These are phyloP conservation scores for Noturus placidus DNA, from an alignment of 2,113 vertebrate genomes.

Conservation along the genomic window DNA sequence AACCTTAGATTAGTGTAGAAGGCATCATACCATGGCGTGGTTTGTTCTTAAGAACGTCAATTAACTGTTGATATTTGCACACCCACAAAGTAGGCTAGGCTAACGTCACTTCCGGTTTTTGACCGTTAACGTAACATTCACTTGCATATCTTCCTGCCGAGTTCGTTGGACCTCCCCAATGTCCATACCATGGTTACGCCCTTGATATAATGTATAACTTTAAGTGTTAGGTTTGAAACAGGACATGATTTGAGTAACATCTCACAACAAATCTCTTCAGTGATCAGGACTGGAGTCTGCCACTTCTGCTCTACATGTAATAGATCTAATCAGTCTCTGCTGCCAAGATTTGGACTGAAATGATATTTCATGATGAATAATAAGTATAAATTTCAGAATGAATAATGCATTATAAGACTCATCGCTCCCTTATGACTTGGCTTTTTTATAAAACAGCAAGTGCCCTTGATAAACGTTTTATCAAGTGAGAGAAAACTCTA, in stretches of 20 bases:
- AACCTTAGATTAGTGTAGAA: too few species aligned
- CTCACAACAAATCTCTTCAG: background rate
- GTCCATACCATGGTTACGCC: too few species aligned
- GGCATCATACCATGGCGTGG: too few species aligned
- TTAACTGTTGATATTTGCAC: too few species aligned
- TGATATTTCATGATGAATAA: conserved; percentile 1
- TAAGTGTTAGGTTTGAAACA: background rate
- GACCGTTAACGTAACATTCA: too few species aligned
- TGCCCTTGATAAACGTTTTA: background rate
- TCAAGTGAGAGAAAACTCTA: background rate
- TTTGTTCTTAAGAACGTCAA: too few species aligned
- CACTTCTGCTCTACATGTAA: background rate
- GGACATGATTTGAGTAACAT: background rate
- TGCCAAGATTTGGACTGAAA: background rate
- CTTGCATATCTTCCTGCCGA: too few species aligned
- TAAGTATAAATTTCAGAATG: background rate
- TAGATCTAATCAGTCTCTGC: background rate
- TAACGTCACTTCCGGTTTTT: too few species aligned
- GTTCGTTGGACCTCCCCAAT: too few species aligned
- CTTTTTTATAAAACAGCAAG: background rate
- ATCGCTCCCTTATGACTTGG: background rate
- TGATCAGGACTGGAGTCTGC: background rate
- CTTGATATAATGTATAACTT: background rate
- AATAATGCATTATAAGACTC: conserved; percentile 12
- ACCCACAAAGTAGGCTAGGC: too few species aligned